phyloP scores from a whole-genome alignment of 2,797 vertebrate species.

The Coccyzus lansbergi region DNA sequence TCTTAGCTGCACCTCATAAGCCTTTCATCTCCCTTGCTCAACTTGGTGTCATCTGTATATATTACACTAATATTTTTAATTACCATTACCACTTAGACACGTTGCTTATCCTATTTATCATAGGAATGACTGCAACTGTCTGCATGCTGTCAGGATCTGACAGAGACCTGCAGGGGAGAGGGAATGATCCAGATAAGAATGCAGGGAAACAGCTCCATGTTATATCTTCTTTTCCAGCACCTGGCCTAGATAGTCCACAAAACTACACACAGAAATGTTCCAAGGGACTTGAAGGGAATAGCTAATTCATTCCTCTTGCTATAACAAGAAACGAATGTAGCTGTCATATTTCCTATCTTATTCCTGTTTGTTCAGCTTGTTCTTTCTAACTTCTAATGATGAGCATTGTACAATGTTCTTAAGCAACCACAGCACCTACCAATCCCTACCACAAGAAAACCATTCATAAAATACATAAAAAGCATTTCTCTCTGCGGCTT shows the following conservation, averaged over 20 bases:
- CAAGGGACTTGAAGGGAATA: neutral
- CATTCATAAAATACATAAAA: neutral
- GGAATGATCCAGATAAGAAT: neutral
- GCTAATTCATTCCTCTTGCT: neutral
- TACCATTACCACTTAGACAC: neutral
- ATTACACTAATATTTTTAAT: neutral
- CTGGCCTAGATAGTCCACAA: neutral
- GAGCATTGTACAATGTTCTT: neutral
- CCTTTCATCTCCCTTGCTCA: accelerated
- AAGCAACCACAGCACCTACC: neutral
- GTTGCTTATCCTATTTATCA: neutral
- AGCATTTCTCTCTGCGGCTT: neutral
- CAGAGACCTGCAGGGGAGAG: neutral
- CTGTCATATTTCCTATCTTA: neutral
- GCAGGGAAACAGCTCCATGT: neutral
- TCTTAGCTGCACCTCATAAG: too few species aligned
- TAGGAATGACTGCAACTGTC: neutral
- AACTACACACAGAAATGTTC: neutral
- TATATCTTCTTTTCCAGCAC: neutral
- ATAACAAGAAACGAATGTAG: neutral
- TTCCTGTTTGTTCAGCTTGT: neutral
- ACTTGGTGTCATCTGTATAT: neutral
- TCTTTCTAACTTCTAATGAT: neutral
- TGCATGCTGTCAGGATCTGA: neutral
- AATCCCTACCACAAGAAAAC: neutral